Evolutionary conservation across 2,888 invertebrate genomes (phyloP), one percentile per base, ranked within the genome.

Genomic region (Drosophila affinis): DNA sequence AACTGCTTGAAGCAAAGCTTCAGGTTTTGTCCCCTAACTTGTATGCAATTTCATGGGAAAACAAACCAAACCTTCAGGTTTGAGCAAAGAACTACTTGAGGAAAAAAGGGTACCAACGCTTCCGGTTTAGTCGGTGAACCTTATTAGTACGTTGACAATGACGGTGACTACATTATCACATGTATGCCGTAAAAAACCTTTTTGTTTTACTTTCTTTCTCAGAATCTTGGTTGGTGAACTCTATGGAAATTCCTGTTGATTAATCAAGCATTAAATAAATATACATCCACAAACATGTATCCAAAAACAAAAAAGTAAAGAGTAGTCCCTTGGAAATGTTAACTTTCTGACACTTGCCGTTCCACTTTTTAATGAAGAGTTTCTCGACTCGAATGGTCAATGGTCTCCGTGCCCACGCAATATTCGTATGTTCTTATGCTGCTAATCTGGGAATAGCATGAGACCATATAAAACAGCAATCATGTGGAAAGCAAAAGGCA

Each of bases 401-500:
- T 39, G 39, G n/a, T 39, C 39, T 39, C 14, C 7, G n/a, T n/a
- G 39, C 39, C 39, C 39, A 39, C 39, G 39, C 39, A 12, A n/a
- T 39, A 39, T n/a, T 39, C 39, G 46, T 52, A 46, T 44, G 47
- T 47, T 64, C 45, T 55, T 67, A 53, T 72, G 71, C 45, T 76
- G 34, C 14, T 39, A 39, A 39, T 39, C n/a, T 39, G 39, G 39
- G 39, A 14, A 34, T 34, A 54, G 53, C 60, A 62, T 59, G 65
- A 63, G 55, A 55, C 55, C 58, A 44, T 57, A 56, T 47, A 56
- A 18, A 46, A 56, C 9, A 57, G 84, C 70, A 67, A 71, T 78
- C 76, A 78, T 74, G 78, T 77, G 84, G 78, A 82, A 86, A 82
- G 87, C 72, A 62, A 71, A 73, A 73, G 56, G 34, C 57, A 81